Base-by-base conservation (phyloP, 2,113 vertebrate genomes). In the Felis catus region DNA sequence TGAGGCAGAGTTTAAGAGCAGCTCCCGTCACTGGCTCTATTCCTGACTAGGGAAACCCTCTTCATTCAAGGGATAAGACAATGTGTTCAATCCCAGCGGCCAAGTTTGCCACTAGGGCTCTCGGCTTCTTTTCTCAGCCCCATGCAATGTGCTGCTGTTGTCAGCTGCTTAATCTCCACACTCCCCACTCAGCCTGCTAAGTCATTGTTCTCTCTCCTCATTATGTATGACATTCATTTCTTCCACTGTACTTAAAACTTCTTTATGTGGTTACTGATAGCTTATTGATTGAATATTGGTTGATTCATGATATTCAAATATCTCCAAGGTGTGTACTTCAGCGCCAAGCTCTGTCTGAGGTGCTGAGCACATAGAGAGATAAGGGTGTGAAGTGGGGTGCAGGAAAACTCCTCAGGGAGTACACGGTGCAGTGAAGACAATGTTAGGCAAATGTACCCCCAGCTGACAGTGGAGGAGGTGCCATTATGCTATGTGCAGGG, bases 311-410 rank as follows among this genome's bases (percentile, higher is more conserved):
- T 78, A 25, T 41, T 51, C 19, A 55, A 39, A 65, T 11, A 29
- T 51, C 3, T 83, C 14, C 55, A 36, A n/a, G 39, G 15, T 29
- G 1, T 12, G 11, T 14, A 27, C 25, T 76, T 65, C 18, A 36
- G 31, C 14, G 14, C 39, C 18, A 41, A 81, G 31, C 15, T 33
- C 23, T 18, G 10, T 10, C 23, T 91, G 41, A 61, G 79, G 41
- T 55, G 19, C 31, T 48, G 16, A 73, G 65, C 21, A 45, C 1
- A 5, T 11, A 21, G 21, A 7, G 13, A 21, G 13, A 27, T 4
- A 2, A 4, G 14, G 13, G 13, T 6, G 21, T 51, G 27, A 29
- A 19, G 3, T 9, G 25, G 14, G 1, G 8, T 15, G 51, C 1
- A 71, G 36, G 8, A 45, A 78, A 13, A 19, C 12, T 33, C 25